Percentiles rank a stretch among this genome's conserved stretches.
Conservation (phyloP, 2,888 invertebrate genomes). For the Drosophila prolongata region DNA sequence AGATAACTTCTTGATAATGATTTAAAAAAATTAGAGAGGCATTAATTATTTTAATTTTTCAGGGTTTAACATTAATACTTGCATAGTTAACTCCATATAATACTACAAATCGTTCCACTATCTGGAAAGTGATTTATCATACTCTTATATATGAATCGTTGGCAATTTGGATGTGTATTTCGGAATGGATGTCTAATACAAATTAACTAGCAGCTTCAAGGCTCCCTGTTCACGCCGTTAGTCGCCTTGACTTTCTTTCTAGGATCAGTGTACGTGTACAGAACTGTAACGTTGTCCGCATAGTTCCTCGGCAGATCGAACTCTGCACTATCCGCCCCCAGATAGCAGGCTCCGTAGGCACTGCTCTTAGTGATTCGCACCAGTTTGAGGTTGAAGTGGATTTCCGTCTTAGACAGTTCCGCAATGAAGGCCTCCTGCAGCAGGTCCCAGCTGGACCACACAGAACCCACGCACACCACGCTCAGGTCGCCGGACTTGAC, state of each 20-base stretch:
- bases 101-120: background rate
- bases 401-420: conserved; percentile 85
- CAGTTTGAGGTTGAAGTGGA: conserved; percentile 86
- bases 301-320: conserved; percentile 89
- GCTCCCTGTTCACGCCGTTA: conserved; percentile 42
- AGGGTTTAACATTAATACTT: background rate
- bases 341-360: conserved; percentile 94
- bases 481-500: conserved; percentile 85
- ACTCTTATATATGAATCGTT: background rate
- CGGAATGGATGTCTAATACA: conserved; percentile 5
- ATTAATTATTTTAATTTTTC: background rate
- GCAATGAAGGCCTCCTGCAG: conserved; percentile 89
- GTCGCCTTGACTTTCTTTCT: conserved; percentile 16
- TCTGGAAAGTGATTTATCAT: background rate
- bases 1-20: background rate
- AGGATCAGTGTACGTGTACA: conserved; percentile 84
- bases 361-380: conserved; percentile 90
- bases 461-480: conserved; percentile 96
- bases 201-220: conserved; percentile 7
- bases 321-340: conserved; percentile 90
- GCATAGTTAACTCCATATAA: background rate
- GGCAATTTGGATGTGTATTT: conserved; percentile 7
- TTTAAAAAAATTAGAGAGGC: background rate
- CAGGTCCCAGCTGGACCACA: conserved; percentile 96
- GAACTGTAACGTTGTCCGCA: conserved; percentile 88